Evolutionary conservation across 2,113 vertebrate genomes (phyloP).

Genomic region (Raja brachyura): DNA sequence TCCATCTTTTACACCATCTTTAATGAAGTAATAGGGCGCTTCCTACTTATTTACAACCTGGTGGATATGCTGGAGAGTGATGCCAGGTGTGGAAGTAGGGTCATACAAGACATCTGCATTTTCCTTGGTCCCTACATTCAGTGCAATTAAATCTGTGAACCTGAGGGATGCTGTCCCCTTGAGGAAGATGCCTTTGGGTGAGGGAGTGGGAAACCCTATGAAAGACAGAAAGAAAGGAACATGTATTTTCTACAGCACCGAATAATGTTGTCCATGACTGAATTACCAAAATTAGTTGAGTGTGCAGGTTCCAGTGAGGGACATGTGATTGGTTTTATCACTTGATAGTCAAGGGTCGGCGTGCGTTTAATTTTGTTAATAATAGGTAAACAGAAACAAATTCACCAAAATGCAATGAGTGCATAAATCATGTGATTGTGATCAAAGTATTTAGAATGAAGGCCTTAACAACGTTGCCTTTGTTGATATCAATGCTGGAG

Average conservation of each 20-base stretch:
- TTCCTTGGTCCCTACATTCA: not conserved
- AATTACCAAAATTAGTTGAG: conserved; percentile 75
- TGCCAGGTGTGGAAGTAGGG: too few relatives aligned
- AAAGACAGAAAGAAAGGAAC: not conserved
- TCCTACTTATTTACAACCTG: not conserved
- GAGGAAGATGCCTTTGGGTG: not conserved
- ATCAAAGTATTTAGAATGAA: conserved; percentile 66
- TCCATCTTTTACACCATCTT: not conserved
- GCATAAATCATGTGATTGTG: conserved; percentile 68
- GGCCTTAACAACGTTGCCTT: conserved; percentile 63
- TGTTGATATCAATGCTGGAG: conserved; percentile 60
- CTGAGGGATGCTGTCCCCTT: not conserved
- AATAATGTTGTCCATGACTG: conserved; percentile 69
- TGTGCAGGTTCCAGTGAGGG: conserved; percentile 62
- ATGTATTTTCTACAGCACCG: conserved; percentile 44
- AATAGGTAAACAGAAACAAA: conserved; percentile 64
- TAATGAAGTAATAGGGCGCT: not conserved
- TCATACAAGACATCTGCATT: too few relatives aligned
- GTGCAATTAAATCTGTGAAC: not conserved
- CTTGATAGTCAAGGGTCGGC: conserved; percentile 58
- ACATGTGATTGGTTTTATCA: conserved; percentile 64
- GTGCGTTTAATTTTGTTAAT: conserved; percentile 59
- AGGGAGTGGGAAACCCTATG: too few relatives aligned
- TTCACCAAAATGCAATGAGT: conserved; percentile 65
- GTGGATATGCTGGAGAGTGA: too few relatives aligned